Conservation (phyloP, 2,797 vertebrate species). For the Semotilus atromaculatus region DNA sequence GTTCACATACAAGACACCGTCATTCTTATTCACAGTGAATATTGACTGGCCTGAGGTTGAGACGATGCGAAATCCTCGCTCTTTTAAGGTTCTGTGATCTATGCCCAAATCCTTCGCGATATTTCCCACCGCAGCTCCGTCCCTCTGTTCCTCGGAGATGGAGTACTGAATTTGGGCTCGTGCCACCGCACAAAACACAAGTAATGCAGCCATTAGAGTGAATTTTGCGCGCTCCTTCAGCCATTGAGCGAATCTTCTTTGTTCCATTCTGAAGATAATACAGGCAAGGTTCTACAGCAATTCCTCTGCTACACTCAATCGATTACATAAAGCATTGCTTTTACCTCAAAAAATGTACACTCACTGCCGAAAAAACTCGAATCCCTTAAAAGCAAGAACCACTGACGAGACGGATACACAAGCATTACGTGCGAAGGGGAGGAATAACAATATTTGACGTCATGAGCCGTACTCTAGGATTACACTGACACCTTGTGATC, state of each 20-base stretch:
- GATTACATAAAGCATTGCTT: not conserved
- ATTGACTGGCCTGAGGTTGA: slow-evolving; percentile 55
- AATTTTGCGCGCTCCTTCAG: not conserved
- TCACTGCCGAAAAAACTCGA: not conserved
- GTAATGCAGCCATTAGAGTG: slow-evolving; percentile 10
- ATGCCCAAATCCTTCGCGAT: slow-evolving; percentile 66
- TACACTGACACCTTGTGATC: slow-evolving; percentile 69
- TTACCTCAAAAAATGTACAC: not conserved
- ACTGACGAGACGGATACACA: not conserved
- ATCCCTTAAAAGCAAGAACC: not conserved
- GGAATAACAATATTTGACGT: not conserved
- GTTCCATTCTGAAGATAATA: slow-evolving; percentile 45
- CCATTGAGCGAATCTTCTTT: slow-evolving; percentile 33
- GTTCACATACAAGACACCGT: slow-evolving; percentile 58
- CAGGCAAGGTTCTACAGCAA: not conserved
- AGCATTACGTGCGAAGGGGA: not conserved
- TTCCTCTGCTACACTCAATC: not conserved
- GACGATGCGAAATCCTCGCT: slow-evolving; percentile 64
- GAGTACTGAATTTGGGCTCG: slow-evolving; percentile 60
- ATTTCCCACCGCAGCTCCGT: slow-evolving; percentile 62
- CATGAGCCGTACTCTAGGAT: slow-evolving; percentile 41
- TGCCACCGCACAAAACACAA: slow-evolving; percentile 43
- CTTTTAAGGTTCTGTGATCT: slow-evolving; percentile 53
- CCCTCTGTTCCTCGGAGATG: slow-evolving; percentile 62
- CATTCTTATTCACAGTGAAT: slow-evolving; percentile 59